Evolutionary conservation across 2,888 invertebrate species (phyloP).

Genomic region (Trissolcus brochymenae): DNA sequence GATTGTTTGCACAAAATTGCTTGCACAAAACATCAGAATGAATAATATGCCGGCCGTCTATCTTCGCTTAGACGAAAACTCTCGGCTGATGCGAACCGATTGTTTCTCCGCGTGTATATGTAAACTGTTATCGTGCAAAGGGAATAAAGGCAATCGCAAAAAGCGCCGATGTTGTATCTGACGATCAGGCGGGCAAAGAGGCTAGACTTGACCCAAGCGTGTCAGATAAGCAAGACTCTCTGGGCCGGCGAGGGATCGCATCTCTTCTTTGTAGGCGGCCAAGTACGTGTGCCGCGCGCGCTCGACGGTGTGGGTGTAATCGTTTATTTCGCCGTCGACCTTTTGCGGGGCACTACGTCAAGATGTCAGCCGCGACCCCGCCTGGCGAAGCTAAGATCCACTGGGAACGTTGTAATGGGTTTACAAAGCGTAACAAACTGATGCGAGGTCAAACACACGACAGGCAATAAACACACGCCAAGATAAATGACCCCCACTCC

Average conservation of each 20-base stretch:
- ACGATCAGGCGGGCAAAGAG: slow-evolving; percentile 44
- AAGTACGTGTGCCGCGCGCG: slow-evolving; percentile 40
- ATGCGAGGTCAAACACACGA: slow-evolving; percentile 76
- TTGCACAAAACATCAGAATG: slow-evolving; percentile 9
- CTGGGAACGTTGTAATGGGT: slow-evolving; percentile 75
- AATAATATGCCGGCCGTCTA: slow-evolving; percentile 18
- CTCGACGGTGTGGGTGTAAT: slow-evolving; percentile 57
- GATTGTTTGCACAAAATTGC: slow-evolving; percentile 4
- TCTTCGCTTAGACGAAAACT: slow-evolving; percentile 9
- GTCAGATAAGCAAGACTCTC: slow-evolving; percentile 46
- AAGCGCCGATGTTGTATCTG: slow-evolving; percentile 57
- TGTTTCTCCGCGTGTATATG: slow-evolving; percentile 42
- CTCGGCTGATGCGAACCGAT: slow-evolving; percentile 25
- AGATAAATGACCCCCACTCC: slow-evolving; percentile 73
- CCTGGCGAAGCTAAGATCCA: slow-evolving; percentile 72
- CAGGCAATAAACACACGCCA: slow-evolving; percentile 75
- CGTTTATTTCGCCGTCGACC: slow-evolving; percentile 70
- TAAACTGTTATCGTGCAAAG: slow-evolving; percentile 45
- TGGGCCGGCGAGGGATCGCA: slow-evolving; percentile 40
- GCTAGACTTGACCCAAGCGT: slow-evolving; percentile 55
- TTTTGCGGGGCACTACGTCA: slow-evolving; percentile 76
- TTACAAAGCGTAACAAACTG: slow-evolving; percentile 77
- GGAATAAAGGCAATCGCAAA: slow-evolving; percentile 57
- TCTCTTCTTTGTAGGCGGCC: slow-evolving; percentile 53
- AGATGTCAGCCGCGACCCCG: slow-evolving; percentile 75